Conservation (phyloP, 2,888 invertebrate species). For the Nomada hirtipes region DNA sequence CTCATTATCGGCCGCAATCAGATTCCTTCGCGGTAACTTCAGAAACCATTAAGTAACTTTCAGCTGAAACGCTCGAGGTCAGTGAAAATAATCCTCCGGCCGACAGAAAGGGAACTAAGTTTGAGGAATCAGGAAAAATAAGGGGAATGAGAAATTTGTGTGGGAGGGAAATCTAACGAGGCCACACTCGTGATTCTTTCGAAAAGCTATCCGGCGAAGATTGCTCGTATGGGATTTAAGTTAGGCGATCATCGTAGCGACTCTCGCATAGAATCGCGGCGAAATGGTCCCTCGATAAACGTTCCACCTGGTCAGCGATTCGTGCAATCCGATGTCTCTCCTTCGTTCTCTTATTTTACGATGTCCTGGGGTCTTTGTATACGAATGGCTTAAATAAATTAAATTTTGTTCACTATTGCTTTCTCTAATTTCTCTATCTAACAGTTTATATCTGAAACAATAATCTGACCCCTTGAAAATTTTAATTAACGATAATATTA, state of each 20-base stretch:
- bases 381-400: neutral
- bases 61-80: constrained; percentile 19
- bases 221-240: constrained; percentile 61
- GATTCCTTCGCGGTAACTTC: constrained; percentile 44
- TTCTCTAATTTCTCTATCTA: too few species aligned
- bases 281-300: constrained; percentile 38
- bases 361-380: neutral
- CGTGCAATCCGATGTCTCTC: neutral
- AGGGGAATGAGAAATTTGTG: constrained; percentile 16
- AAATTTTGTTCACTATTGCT: too few species aligned
- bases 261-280: constrained; percentile 17
- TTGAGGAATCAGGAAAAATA: neutral
- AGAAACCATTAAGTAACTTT: constrained; percentile 29
- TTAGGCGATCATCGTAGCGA: constrained; percentile 29
- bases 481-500: too few species aligned
- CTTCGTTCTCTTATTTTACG: neutral
- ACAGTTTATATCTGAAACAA: too few species aligned
- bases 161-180: constrained; percentile 45
- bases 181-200: constrained; percentile 36
- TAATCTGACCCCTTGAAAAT: too few species aligned
- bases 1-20: constrained; percentile 57
- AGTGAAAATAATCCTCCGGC: constrained; percentile 49
- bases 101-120: neutral
- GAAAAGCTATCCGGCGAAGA: constrained; percentile 43
- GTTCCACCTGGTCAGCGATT: constrained; percentile 41